These are phyloP conservation scores for Corythornis vintsioides DNA, from an alignment of 2,113 vertebrate species.

Conservation along the genomic window DNA sequence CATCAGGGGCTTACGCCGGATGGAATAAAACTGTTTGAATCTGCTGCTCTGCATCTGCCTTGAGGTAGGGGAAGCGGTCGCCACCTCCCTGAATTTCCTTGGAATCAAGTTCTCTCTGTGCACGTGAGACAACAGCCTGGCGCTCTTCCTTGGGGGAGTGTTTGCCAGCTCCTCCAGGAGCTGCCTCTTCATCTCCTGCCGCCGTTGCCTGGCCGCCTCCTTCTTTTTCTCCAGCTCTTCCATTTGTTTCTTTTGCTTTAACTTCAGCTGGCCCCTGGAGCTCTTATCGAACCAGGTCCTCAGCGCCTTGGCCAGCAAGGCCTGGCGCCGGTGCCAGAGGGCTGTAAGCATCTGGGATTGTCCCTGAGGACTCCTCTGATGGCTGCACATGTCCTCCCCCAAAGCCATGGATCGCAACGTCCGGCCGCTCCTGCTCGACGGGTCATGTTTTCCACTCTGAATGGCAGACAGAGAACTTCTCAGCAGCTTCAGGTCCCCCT, in stretches of 20 bases:
- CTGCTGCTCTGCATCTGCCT: slow-evolving; percentile 62
- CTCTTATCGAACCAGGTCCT: slow-evolving; percentile 79
- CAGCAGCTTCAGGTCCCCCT: slow-evolving; percentile 94
- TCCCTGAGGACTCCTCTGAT: slow-evolving; percentile 71
- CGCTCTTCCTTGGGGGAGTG: slow-evolving; percentile 93
- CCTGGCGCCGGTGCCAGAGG: slow-evolving; percentile 88
- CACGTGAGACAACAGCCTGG: slow-evolving; percentile 87
- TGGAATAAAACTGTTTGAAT: slow-evolving; percentile 78
- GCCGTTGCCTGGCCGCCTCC: slow-evolving; percentile 84
- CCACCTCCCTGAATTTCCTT: slow-evolving; percentile 82
- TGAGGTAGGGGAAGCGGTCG: slow-evolving; percentile 68
- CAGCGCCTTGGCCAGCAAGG: slow-evolving; percentile 80
- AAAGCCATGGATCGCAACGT: slow-evolving; percentile 85
- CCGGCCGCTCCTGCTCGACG: slow-evolving; percentile 75
- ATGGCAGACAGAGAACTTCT: slow-evolving; percentile 89
- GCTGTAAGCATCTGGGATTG: slow-evolving; percentile 89
- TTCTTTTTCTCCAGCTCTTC: slow-evolving; percentile 84
- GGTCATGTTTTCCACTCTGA: slow-evolving; percentile 70
- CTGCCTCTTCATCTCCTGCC: slow-evolving; percentile 89
- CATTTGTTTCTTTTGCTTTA: slow-evolving; percentile 77
- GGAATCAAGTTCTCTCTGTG: slow-evolving; percentile 84
- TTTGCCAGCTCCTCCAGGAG: slow-evolving; percentile 91
- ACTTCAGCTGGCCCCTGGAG: slow-evolving; percentile 81
- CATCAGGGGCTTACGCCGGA: slow-evolving; percentile 79
- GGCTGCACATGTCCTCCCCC: slow-evolving; percentile 65